Percentiles rank a stretch among this genome's conserved stretches.
These are phyloP conservation scores for Bombus waltoni DNA, from an alignment of 1,140 invertebrate species.

Conservation along the genomic window DNA sequence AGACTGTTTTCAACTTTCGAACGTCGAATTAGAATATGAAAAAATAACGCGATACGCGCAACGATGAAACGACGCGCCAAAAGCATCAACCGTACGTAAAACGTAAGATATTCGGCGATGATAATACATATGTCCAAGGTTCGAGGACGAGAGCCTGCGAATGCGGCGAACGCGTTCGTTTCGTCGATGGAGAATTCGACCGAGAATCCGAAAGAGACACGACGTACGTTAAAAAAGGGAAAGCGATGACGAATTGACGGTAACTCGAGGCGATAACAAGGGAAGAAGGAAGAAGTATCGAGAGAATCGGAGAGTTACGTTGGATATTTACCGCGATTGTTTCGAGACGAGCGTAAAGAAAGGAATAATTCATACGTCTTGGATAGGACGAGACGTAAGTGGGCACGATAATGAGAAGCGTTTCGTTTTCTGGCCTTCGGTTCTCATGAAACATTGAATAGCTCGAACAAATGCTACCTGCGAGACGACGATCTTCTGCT, in stretches of 20 bases:
- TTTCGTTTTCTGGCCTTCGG: too few species aligned
- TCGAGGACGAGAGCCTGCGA: too few species aligned
- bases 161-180: too few species aligned
- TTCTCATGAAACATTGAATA: constrained; percentile 37
- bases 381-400: not conserved
- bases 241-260: not conserved
- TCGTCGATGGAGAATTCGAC: too few species aligned
- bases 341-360: constrained; percentile 2
- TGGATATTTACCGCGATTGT: constrained; percentile 4
- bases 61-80: not conserved
- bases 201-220: too few species aligned
- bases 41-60: not conserved
- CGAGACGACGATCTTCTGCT: constrained; percentile 19
- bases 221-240: too few species aligned
- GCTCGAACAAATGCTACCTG: constrained; percentile 3
- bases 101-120: not conserved
- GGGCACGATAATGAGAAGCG: too few species aligned
- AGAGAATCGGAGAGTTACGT: not conserved
- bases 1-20: too few species aligned
- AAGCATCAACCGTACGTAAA: too few species aligned
- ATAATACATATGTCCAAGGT: not conserved
- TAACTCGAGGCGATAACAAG: fast-evolving
- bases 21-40: not conserved
- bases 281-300: not conserved
- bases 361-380: constrained; percentile 12